Conservation (phyloP, 1,140 invertebrate genomes). For the Listronotus bonariensis region DNA sequence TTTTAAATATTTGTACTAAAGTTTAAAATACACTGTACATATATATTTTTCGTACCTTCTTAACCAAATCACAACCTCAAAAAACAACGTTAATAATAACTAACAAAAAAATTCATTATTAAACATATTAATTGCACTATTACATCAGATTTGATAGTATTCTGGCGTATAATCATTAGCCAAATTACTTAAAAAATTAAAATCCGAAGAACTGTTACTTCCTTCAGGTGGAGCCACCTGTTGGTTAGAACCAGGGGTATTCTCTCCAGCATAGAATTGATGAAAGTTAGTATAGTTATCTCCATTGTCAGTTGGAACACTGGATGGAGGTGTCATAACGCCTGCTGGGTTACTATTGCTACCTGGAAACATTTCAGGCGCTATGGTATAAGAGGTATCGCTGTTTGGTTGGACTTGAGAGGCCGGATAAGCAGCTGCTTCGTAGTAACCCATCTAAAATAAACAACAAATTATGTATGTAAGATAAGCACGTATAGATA, state of each 20-base stretch:
- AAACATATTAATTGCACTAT: slow-evolving; percentile 44
- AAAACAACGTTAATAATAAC: neutral
- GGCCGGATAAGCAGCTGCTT: slow-evolving; percentile 46
- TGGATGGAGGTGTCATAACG: slow-evolving; percentile 63
- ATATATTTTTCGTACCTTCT: no score
- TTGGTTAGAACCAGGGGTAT: slow-evolving; percentile 54
- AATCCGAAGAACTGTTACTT: slow-evolving; percentile 87
- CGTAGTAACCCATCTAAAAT: slow-evolving; percentile 48
- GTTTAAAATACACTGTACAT: no score
- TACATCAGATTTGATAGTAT: slow-evolving; percentile 80
- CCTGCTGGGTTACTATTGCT: slow-evolving; percentile 42
- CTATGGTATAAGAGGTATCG: slow-evolving; percentile 55
- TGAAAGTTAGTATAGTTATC: slow-evolving; percentile 71
- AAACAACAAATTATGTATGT: slow-evolving; percentile 10
- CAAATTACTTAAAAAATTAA: slow-evolving; percentile 88
- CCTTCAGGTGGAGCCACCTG: slow-evolving; percentile 68
- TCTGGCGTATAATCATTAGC: slow-evolving; percentile 90
- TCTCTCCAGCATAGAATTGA: slow-evolving; percentile 69
- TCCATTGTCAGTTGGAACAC: slow-evolving; percentile 61
- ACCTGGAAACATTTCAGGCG: slow-evolving; percentile 45
- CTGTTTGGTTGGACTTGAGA: slow-evolving; percentile 48
- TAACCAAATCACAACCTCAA: no score
- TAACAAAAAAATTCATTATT: neutral
- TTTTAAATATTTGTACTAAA: no score
- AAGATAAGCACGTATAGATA: no score